phyloP scores from a whole-genome alignment of 35 echinoderm and acorn worm genomes.

The Apostichopus japonicus region DNA sequence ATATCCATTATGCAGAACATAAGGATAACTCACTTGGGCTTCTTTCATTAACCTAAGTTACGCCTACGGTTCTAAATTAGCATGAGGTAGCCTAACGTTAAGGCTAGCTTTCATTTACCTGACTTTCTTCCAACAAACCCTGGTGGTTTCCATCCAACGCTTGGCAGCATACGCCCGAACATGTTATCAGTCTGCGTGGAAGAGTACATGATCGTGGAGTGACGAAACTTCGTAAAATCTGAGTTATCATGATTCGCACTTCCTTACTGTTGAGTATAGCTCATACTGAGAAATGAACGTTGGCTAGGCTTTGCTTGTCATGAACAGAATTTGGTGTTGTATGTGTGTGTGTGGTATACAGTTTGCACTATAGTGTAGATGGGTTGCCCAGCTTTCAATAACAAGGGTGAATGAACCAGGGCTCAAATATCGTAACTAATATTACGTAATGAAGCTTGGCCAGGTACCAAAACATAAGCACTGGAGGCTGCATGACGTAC shows the following conservation, averaged over 20 bases:
- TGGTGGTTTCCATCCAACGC: neutral
- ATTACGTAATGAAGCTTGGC: too few relatives aligned
- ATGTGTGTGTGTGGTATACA: too few relatives aligned
- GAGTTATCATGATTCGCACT: conserved; percentile 2
- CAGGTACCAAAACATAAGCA: too few relatives aligned
- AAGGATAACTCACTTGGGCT: neutral
- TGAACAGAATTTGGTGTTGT: too few relatives aligned
- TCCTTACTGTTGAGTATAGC: neutral
- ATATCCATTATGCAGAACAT: neutral
- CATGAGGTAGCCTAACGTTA: neutral
- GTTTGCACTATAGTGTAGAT: too few relatives aligned
- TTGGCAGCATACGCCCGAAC: conserved; percentile 31
- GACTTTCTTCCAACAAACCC: neutral
- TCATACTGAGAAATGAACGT: too few relatives aligned
- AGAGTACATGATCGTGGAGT: neutral
- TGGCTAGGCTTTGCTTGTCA: too few relatives aligned
- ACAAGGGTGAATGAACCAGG: too few relatives aligned
- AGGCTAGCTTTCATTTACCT: neutral
- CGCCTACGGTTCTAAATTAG: neutral
- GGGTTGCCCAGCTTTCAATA: too few relatives aligned
- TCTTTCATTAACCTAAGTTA: neutral
- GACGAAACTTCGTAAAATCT: neutral
- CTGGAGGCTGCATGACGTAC: too few relatives aligned
- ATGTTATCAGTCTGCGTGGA: neutral
- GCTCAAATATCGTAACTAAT: too few relatives aligned